These are phyloP conservation scores for Ascaphus truei DNA, from an alignment of 2,113 vertebrate species.

Conservation along the genomic window DNA sequence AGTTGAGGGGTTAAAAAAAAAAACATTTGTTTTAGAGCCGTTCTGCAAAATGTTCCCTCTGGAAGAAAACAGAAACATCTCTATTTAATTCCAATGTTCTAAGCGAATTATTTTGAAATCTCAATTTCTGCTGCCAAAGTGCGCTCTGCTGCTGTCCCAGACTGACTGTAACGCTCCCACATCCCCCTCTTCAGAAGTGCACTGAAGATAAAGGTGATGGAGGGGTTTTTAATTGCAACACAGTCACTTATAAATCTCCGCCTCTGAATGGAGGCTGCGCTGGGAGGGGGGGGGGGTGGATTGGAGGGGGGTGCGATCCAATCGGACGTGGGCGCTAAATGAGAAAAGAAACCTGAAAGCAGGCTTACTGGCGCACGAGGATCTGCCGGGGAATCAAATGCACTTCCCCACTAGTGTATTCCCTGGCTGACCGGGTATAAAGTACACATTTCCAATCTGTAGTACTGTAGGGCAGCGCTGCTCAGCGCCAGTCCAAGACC, in stretches of 20 bases:
- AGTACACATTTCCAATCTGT: too few relatives aligned
- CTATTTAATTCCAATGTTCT: background rate
- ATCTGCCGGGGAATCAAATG: too few relatives aligned
- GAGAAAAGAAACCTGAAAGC: background rate
- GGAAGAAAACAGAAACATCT: too few relatives aligned
- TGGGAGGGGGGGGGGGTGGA: background rate
- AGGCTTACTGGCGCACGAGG: too few relatives aligned
- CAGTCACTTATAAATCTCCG: slow-evolving; percentile 18
- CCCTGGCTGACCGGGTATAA: too few relatives aligned
- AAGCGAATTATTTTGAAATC: background rate
- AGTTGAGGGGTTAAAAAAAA: background rate
- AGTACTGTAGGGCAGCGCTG: too few relatives aligned
- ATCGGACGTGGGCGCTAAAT: background rate
- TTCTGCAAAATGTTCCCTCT: too few relatives aligned
- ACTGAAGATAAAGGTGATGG: slow-evolving; percentile 26
- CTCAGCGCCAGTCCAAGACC: too few relatives aligned
- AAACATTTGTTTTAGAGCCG: too few relatives aligned
- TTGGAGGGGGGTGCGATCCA: background rate
- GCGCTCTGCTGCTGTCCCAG: background rate
- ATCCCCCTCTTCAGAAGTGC: background rate
- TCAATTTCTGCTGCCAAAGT: background rate
- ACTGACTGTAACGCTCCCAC: slow-evolving; percentile 1
- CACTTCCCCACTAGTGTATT: too few relatives aligned
- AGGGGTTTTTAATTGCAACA: slow-evolving; percentile 12
- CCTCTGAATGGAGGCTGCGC: background rate